Conservation (phyloP, 1,140 invertebrate species). For the Atta texana region DNA sequence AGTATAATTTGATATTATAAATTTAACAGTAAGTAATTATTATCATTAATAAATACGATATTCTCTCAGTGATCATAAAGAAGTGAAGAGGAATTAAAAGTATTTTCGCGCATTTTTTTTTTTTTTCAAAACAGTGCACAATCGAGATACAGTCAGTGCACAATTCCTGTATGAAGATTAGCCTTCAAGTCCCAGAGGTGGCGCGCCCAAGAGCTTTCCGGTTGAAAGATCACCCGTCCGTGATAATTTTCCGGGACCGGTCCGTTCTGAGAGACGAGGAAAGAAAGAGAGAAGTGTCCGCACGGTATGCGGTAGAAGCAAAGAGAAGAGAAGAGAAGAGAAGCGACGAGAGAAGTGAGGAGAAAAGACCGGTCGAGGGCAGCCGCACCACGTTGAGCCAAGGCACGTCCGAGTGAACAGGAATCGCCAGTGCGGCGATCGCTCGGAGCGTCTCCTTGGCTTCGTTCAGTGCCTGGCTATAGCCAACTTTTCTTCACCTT, state of each 20-base stretch:
- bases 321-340: slow-evolving; percentile 47
- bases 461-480: slow-evolving; percentile 82
- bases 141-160: slow-evolving; percentile 2
- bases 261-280: slow-evolving; percentile 62
- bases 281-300: slow-evolving; percentile 35
- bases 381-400: slow-evolving; percentile 15
- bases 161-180: slow-evolving; percentile 13
- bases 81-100: background rate
- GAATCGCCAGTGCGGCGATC: slow-evolving; percentile 75
- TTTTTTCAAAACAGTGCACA: background rate
- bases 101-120: background rate
- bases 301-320: slow-evolving; percentile 31
- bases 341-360: slow-evolving; percentile 49
- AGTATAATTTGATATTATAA: background rate
- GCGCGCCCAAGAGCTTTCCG: slow-evolving; percentile 56
- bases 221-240: slow-evolving; percentile 64
- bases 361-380: slow-evolving; percentile 71
- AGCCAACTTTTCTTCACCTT: slow-evolving; percentile 83
- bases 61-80: background rate
- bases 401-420: slow-evolving; percentile 74
- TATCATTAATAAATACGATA: background rate
- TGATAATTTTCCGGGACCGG: slow-evolving; percentile 82
- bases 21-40: background rate
- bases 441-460: slow-evolving; percentile 82
- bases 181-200: slow-evolving; percentile 6